Percentiles rank a stretch among this genome's conserved stretches.
phyloP scores from a whole-genome alignment of 2,888 invertebrate species.

The Brachynemurus nebulosus region DNA sequence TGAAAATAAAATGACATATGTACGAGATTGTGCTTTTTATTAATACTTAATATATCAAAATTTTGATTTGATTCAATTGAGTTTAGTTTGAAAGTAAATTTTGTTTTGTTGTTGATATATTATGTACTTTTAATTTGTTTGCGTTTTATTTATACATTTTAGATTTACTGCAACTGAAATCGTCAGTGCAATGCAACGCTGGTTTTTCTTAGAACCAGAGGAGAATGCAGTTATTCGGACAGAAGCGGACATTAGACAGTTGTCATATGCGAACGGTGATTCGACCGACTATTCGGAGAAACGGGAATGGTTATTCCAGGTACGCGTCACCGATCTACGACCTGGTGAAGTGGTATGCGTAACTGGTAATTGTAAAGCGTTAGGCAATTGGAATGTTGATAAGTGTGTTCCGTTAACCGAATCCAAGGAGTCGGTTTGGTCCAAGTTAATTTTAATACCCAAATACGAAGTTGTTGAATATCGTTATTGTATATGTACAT shows the following conservation, averaged over 20 bases:
- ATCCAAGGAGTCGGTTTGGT: constrained; percentile 42
- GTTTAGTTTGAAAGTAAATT: too few species aligned
- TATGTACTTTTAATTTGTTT: too few species aligned
- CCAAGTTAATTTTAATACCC: constrained; percentile 47
- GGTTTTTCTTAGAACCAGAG: constrained; percentile 47
- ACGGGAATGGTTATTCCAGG: constrained; percentile 36
- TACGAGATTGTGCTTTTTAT: too few species aligned
- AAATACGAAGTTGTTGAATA: constrained; percentile 51
- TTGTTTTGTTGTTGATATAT: too few species aligned
- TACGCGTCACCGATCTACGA: constrained; percentile 36
- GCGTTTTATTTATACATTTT: too few species aligned
- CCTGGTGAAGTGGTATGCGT: constrained; percentile 53
- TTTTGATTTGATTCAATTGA: too few species aligned
- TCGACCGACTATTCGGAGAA: constrained; percentile 4
- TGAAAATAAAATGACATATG: too few species aligned
- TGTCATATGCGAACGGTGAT: constrained; percentile 11
- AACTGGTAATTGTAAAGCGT: constrained; percentile 48
- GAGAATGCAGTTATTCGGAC: constrained; percentile 31
- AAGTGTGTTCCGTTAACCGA: constrained; percentile 38
- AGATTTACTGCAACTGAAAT: too few species aligned
- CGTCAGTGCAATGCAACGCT: constrained; percentile 41
- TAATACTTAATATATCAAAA: too few species aligned
- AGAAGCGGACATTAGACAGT: constrained; percentile 12
- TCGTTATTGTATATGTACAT: constrained; percentile 61
- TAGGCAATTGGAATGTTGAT: constrained; percentile 59